Evolutionary conservation across 2,113 vertebrate species (phyloP).

Genomic region (Piprites chloris): DNA sequence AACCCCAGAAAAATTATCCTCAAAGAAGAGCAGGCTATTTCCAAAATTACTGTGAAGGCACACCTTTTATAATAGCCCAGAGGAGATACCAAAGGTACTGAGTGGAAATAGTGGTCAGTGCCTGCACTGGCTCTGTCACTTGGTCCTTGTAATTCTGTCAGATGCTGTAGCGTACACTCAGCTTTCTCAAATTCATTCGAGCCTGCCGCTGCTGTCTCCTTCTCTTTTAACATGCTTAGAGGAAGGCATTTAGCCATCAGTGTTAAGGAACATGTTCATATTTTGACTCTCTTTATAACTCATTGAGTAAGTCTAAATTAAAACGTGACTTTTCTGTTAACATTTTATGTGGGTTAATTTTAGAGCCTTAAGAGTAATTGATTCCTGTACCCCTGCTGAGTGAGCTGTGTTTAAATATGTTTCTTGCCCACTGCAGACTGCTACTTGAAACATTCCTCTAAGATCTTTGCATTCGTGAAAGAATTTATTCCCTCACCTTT

Average conservation of each 20-base stretch:
- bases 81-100: neutral
- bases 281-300: neutral
- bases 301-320: neutral
- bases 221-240: neutral
- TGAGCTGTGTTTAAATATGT: neutral
- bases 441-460: neutral
- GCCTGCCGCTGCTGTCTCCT: neutral
- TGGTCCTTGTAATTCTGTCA: neutral
- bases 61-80: neutral
- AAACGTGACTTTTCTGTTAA: neutral
- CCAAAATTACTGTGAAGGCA: neutral
- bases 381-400: neutral
- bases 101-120: neutral
- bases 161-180: neutral
- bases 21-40: neutral
- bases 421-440: neutral
- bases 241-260: neutral
- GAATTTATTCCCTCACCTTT: neutral
- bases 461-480: neutral
- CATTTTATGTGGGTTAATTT: neutral
- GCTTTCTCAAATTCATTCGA: neutral
- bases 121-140: rapidly evolving
- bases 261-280: rapidly evolving
- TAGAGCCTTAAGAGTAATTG: neutral
- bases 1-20: neutral